Base-by-base conservation (phyloP, 1,140 invertebrate species). In the Calliphora vicina region DNA sequence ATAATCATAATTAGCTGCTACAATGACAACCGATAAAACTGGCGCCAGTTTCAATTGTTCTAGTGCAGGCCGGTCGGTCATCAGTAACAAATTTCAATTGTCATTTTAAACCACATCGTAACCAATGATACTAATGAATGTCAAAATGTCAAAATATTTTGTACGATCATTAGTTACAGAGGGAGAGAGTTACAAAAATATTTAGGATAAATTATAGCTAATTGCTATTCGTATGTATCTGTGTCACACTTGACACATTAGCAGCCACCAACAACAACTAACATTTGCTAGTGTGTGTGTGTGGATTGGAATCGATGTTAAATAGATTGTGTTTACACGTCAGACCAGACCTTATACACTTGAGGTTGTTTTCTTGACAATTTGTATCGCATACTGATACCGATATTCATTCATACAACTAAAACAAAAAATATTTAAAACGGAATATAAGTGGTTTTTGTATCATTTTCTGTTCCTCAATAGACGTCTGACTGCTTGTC, bases 141-240 rank as follows among this genome's bases (percentile, higher is more conserved):
- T 67, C 27, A 76, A 35, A 76, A 78, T 78, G 74, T 78, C 74
- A 78, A 78, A 78, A 78, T 45, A 74, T 74, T 74, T 74, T 50
- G 27, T 74, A 29, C 45, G 45, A 50, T 50, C 45, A 50, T 50
- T 50, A 50, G 45, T n/a, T 50, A n/a, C 17, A n/a, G 12, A 50
- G 45, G 35, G 27, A n/a, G 12, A 50, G 45, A 74, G 27, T 74
- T 27, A 74, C 72, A 74, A 74, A 50, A 17, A 50, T 50, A 9
- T 35, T 10, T 17, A 13, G 17, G 45, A 50, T 50, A 50, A 35
- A 50, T 50, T 50, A 12, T 50, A 50, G 15, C 45, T 50, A 17
- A 50, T 50, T 50, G 45, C 15, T 12, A n/a, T 50, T n/a, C 45
- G 45, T 50, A n/a, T 50, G 45, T 50, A 17, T 50, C 8, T 50